Evolutionary conservation across 2,888 invertebrate genomes (phyloP), one percentile per base, ranked within the genome.

Genomic region (Panzeria rudis): DNA sequence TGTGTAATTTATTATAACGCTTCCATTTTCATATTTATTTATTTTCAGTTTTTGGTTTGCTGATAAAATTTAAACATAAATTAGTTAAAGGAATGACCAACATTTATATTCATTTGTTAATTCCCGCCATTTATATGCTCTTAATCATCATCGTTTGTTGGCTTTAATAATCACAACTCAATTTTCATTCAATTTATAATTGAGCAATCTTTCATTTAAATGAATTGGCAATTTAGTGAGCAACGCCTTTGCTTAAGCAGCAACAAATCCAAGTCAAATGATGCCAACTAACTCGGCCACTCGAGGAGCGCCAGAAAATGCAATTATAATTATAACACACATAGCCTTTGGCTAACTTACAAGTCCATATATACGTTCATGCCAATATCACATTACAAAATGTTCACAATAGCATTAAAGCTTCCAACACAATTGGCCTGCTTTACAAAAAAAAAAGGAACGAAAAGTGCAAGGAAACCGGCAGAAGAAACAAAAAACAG

Each of bases 271-370:
- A 25, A 56, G 32, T 47, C 41, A 44, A 66, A 50, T 59, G 44
- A 52, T 66, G 54, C 3, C 20, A 44, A 23, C 78, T 25, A 7
- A 44, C 23, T 50, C 71, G 66, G 47, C 41, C 54, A 82, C 68
- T 72, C 77, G 52, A 59, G 77, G 72, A 86, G 78, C 86, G 83
- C 83, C 86, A 86, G 66, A 88, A 90, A 89, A 90, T 91, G 90
- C 90, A 90, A 91, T 90, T 90, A 90, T 91, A 91, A 91, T 91
- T 91, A 91, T 90, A 91, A 91, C 91, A 91, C 90, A 91, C 91
- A 91, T 89, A 89, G 88, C 88, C 88, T 88, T 52, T 87, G 79
- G 66, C 35, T 38, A 77, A 78, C 32, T 50, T 8, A 29, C 3
- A 29, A 25, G 20, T 50, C 15, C 32, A 82, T 47, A 20, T 23